Evolutionary conservation across 2,797 vertebrate genomes (phyloP).

Genomic region (Lindbergichthys nudifrons): DNA sequence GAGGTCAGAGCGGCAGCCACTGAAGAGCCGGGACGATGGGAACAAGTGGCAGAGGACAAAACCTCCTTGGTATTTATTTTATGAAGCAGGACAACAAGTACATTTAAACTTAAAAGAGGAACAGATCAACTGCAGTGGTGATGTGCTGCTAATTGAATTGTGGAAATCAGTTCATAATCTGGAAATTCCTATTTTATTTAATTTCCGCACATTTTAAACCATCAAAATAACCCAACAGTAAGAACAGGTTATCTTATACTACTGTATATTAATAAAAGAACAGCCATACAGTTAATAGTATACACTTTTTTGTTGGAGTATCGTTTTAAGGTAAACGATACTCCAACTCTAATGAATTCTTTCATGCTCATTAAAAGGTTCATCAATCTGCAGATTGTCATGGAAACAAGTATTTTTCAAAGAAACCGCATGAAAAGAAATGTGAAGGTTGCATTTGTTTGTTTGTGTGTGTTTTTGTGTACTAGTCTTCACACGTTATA

Average conservation of each 20-base stretch:
- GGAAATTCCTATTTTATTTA: background rate
- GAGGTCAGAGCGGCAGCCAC: conserved; percentile 47
- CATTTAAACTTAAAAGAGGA: background rate
- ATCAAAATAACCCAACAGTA: background rate
- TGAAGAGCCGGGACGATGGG: conserved; percentile 3
- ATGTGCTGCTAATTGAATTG: background rate
- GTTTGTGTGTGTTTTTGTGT: conserved; percentile 8
- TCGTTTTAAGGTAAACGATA: background rate
- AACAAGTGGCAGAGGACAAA: conserved; percentile 8
- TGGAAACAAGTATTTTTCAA: conserved; percentile 54
- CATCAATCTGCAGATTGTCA: conserved; percentile 56
- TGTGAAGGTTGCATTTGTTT: conserved; percentile 28
- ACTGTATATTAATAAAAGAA: background rate
- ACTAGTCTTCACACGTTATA: background rate
- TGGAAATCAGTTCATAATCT: background rate
- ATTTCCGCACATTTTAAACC: background rate
- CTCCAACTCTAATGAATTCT: conserved; percentile 9
- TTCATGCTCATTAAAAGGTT: conserved; percentile 36
- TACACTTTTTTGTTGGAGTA: background rate
- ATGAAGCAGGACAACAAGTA: background rate
- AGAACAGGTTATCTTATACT: no score
- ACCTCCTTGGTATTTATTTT: conserved; percentile 6
- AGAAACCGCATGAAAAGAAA: conserved; percentile 22
- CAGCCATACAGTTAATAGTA: background rate
- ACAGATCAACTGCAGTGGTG: background rate